Conservation (phyloP, 2,797 vertebrate genomes). For the Pantherophis vulpinus region DNA sequence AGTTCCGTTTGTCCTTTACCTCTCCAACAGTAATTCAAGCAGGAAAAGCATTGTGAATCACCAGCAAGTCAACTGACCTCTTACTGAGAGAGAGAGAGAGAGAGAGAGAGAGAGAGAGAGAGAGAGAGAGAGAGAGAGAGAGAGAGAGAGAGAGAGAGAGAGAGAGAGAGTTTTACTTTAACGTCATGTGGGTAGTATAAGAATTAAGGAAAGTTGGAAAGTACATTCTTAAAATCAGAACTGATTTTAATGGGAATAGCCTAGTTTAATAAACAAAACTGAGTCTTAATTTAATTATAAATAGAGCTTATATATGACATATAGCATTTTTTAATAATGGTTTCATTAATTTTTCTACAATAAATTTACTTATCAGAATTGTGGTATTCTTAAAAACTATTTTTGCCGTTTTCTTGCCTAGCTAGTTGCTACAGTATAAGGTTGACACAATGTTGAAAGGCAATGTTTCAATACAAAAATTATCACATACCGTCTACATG, state of each 20-base stretch:
- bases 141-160: neutral
- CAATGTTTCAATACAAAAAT: neutral
- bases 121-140: neutral
- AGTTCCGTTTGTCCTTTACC: neutral
- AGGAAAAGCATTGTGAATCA: neutral
- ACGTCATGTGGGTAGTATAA: neutral
- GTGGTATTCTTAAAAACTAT: neutral
- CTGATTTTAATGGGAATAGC: neutral
- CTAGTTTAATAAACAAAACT: neutral
- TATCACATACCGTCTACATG: neutral
- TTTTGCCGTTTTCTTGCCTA: neutral
- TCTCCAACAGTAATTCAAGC: neutral
- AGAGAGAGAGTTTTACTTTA: neutral
- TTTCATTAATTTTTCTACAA: neutral
- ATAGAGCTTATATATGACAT: neutral
- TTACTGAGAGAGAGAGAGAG: neutral
- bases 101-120: too few species aligned
- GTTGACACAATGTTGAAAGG: neutral
- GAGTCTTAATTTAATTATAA: neutral
- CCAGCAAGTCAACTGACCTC: neutral
- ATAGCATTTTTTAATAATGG: neutral
- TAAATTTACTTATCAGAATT: neutral
- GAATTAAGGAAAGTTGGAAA: neutral
- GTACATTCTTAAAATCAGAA: neutral
- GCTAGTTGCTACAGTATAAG: neutral